These are phyloP conservation scores for Altica lythri DNA, from an alignment of 2,888 invertebrate genomes.

Conservation along the genomic window DNA sequence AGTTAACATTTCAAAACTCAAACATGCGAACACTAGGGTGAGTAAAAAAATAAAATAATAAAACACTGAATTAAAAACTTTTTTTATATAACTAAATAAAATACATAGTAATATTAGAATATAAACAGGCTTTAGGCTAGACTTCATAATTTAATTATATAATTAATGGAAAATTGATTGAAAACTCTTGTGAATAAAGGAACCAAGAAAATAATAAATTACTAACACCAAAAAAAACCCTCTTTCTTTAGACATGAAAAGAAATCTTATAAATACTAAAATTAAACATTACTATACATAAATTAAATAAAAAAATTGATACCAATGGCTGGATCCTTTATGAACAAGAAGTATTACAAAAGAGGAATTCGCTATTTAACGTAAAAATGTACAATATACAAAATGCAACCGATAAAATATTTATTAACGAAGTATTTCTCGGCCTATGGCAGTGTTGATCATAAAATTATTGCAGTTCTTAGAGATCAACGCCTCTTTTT, in stretches of 20 bases:
- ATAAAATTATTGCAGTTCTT: constrained; percentile 42
- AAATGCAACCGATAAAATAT: constrained; percentile 32
- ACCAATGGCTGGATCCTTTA: constrained; percentile 27
- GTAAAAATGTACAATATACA: constrained; percentile 41
- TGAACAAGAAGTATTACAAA: constrained; percentile 33
- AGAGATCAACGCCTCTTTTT: constrained; percentile 41
- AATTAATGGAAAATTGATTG: constrained; percentile 33
- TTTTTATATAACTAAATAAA: constrained; percentile 55
- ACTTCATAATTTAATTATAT: constrained; percentile 44
- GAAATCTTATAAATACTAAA: constrained; percentile 18
- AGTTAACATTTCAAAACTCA: constrained; percentile 35
- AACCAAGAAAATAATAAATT: constrained; percentile 26
- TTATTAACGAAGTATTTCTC: constrained; percentile 34
- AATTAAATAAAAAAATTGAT: constrained; percentile 17
- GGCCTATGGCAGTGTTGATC: constrained; percentile 49
- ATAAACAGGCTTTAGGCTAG: constrained; percentile 56
- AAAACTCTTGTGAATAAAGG: constrained; percentile 36
- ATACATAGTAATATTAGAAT: constrained; percentile 53
- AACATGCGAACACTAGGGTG: constrained; percentile 35
- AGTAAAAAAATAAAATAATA: constrained; percentile 43
- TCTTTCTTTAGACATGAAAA: constrained; percentile 20
- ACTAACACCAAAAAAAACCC: constrained; percentile 28
- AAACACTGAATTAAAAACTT: constrained; percentile 47
- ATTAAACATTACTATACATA: constrained; percentile 29
- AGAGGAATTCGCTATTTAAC: constrained; percentile 26